Evolutionary conservation across 2,113 vertebrate genomes (phyloP).

Genomic region (Psophia crepitans): DNA sequence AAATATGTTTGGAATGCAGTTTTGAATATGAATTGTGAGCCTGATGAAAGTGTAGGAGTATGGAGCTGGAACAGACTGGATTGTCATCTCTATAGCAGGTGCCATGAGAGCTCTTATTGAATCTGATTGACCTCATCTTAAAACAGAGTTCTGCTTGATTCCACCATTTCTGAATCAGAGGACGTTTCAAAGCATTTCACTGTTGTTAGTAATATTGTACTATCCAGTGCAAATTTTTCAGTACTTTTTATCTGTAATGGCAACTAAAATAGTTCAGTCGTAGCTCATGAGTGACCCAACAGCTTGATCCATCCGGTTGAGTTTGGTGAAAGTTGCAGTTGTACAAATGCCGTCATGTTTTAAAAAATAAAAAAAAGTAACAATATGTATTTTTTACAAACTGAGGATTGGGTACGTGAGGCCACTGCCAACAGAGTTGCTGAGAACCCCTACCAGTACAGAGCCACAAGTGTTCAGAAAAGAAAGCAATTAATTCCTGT

Average conservation of each 20-base stretch:
- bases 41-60: not conserved
- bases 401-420: too few relatives aligned
- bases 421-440: not conserved
- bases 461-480: not conserved
- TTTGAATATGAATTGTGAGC: not conserved
- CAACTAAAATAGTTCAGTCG: not conserved
- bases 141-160: not conserved
- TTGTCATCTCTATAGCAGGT: not conserved
- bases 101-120: not conserved
- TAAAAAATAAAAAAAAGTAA: not conserved
- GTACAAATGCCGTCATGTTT: not conserved
- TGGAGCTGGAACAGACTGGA: not conserved
- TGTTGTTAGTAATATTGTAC: not conserved
- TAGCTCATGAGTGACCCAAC: not conserved
- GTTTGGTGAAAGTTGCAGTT: not conserved
- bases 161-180: not conserved
- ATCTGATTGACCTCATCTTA: not conserved
- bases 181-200: not conserved
- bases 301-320: not conserved
- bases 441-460: not conserved
- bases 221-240: not conserved
- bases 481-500: not conserved
- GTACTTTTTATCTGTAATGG: not conserved
- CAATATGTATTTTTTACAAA: not conserved
- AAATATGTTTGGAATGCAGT: not conserved